Evolutionary conservation across 1,140 invertebrate species (phyloP), one percentile per base, ranked within the genome.

Genomic region (Macrocentrus cingulum): DNA sequence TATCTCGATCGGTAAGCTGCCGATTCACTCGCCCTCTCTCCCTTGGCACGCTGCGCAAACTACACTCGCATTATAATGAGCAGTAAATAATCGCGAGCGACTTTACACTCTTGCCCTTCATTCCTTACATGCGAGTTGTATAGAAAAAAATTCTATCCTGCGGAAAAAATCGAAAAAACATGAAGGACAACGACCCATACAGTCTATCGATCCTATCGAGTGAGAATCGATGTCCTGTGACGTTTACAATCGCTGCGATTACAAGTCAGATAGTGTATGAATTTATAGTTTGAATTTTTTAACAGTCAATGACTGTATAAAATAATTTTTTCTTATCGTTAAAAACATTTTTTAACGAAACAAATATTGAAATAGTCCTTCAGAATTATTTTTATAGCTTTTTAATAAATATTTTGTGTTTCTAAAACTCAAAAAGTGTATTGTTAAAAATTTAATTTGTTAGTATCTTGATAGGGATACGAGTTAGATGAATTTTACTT

Each of bases 11-110:
- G 59, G 41, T 44, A 53, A 56, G 63, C 67, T 70, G 70, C 66
- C 68, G 70, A 73, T 76, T 60, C 57, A 48, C 45, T 56, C 52
- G 18, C 56, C 20, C 18, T 23, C 18, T 54, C 13, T 54, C 11
- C 25, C 32, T 36, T 11, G 19, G 9, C 25, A n/a, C 18, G 34
- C 49, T 51, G 25, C 49, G 55, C 45, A 36, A 61, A 54, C 36
- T 63, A 65, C 51, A 62, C 36, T 56, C 56, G 63, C 57, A 67
- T 71, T 69, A 66, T 74, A 75, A 77, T 71, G 72, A 75, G 66
- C 66, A 58, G 67, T 75, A 72, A 74, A 74, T 74, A 69, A 69
- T 70, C 66, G 53, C 50, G 41, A 46, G 46, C 50, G 56, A 66
- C 63, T 64, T n/a, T 60, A 34, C 62, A 60, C 55, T 55, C 58